A percentile compares a stretch with the other conserved stretches of the same genome.
These are phyloP conservation scores for Cassiopea xamachana DNA, from an alignment of 30 jellyfish, hydroid and myxozoan species.

Conservation along the genomic window DNA sequence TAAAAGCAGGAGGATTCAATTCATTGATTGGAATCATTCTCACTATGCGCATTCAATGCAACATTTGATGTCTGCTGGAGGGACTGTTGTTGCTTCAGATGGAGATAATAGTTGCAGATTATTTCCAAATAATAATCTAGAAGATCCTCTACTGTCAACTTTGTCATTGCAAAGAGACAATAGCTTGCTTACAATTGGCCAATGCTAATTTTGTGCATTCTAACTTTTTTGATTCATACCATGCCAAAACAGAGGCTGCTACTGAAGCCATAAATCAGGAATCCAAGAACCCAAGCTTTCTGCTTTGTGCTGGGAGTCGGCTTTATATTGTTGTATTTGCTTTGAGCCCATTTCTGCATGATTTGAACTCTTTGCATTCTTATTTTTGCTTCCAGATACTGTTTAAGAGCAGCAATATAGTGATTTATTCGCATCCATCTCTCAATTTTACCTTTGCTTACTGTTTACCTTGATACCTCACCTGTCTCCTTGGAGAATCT, in stretches of 20 bases:
- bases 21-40: background rate
- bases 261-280: conserved; percentile 14
- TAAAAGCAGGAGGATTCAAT: conserved; percentile 28
- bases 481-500: conserved; percentile 33
- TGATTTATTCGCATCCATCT: conserved; percentile 52
- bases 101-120: no score
- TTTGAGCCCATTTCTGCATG: conserved; percentile 47
- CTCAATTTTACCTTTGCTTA: conserved; percentile 48
- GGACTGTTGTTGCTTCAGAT: no score
- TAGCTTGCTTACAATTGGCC: no score
- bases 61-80: no score
- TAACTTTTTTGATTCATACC: no score
- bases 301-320: conserved; percentile 10
- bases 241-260: background rate
- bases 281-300: conserved; percentile 8
- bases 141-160: no score
- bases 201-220: no score
- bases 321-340: conserved; percentile 5
- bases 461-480: conserved; percentile 45
- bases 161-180: no score
- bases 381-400: conserved; percentile 9
- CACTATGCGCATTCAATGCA: no score
- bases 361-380: conserved; percentile 28
- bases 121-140: no score
- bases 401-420: conserved; percentile 41